Base-by-base conservation (phyloP, 2,113 vertebrate species). In the Scatophagus argus region DNA sequence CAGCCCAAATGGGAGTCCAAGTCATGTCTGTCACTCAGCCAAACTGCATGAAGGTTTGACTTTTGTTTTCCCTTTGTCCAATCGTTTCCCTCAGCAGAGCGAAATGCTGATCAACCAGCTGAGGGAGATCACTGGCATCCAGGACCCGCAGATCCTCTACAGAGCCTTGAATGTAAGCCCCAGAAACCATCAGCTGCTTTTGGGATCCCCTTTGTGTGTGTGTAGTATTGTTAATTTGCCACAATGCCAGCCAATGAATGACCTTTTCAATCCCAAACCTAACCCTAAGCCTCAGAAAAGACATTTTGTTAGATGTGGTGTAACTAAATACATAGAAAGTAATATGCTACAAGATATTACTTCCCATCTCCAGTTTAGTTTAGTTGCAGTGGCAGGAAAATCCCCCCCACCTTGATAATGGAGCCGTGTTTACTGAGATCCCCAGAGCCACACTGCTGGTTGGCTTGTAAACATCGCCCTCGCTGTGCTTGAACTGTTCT, bases 121-220 rank as follows among this genome's bases (percentile, higher is more conserved):
- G 89, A 95, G 83, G 70, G 98, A 99, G 92, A 97, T 99, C 92
- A 99, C 98, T 0, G 98, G 97, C 39, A 95, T 98, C 90, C 96
- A 97, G 60, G 96, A 99, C 70, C 87, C 93, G 1, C 92, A 94
- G 65, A 91, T 96, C 65, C 96, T 99, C 79, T 94, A 93, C 3
- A 94, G 93, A 1, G 96, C 97, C 61, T 91, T 99, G 34, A 97
- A 96, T 86, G 98, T 99, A 91, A 84, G 86, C 5, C 29, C 5
- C 0, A 41, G 16, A 43, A 58, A 8, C 16, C 8, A 52, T 23
- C 14, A 25, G 27, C 39, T 43, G 13, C 8, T 65, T 54, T 52
- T 17, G 47, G n/a, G 39, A 32, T 71, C 36, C 8, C 2, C 34
- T 17, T n/a, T 4, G 16, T 27, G 31, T 47, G 41, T 19, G 23